Evolutionary conservation across 2,113 vertebrate genomes (phyloP), one percentile per base, ranked within the genome.

Genomic region (Sebastes fasciatus): DNA sequence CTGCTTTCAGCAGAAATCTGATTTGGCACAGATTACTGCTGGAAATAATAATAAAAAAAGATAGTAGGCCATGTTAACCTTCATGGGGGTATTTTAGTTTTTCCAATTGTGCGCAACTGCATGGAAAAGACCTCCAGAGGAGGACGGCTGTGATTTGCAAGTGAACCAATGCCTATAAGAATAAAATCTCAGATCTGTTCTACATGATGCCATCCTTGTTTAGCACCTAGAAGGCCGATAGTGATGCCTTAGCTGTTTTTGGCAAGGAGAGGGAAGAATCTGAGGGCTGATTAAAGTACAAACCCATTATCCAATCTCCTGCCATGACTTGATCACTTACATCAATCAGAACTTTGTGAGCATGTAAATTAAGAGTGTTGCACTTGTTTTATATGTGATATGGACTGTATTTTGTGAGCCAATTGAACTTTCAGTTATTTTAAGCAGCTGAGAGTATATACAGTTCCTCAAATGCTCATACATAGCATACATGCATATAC

Each of bases 151-250:
- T 68, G 49, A 83, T 26, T 83, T 19, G 0, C 17, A 75, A 78
- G 49, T 40, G 21, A 77, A 52, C 45, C 34, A 48, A 6, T 54
- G 60, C 14, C 54, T 65, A 45, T 46, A 58, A 76, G 52, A 77
- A 70, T 48, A 61, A 72, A 57, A 64, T 73, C 26, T 76, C 51
- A 43, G 21, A 78, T 80, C 21, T 72, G 55, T 72, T 66, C 57
- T 14, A 16, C 81, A 42, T 16, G 46, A 55, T 55, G 75, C 66
- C 54, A 16, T 10, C 61, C 16, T 45, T 79, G 72, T 81, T 86
- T 69, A 57, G 46, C 64, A 67, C 16, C 46, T 49, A 0, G 21
- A 67, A 54, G 48, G 19, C 2, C 54, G 76, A 75, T 74, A 26
- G 40, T 43, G 65, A 77, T 40, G 49, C 2, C 26, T 70, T 6